These are phyloP conservation scores for Sesamia nonagrioides DNA, from an alignment of 1,140 invertebrate genomes.

Conservation along the genomic window DNA sequence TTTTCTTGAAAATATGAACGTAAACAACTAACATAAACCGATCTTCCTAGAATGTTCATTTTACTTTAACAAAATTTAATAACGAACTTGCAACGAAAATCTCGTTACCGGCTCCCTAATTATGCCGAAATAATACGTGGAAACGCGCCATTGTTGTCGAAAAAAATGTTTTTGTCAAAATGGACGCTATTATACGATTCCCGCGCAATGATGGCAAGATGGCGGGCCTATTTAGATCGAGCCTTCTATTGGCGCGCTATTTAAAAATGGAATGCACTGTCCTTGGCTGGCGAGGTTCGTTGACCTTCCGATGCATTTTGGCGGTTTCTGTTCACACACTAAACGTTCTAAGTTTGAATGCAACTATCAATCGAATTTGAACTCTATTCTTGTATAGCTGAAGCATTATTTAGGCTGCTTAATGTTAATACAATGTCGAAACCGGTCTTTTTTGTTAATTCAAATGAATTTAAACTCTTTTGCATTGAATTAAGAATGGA, in stretches of 20 bases:
- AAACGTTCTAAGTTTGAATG: slow-evolving; percentile 65
- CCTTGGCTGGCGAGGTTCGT: slow-evolving; percentile 83
- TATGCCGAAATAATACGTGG: slow-evolving; percentile 64
- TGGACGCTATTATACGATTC: slow-evolving; percentile 62
- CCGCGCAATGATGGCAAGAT: slow-evolving; percentile 66
- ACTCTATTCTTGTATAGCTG: slow-evolving; percentile 58
- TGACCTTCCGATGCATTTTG: slow-evolving; percentile 87
- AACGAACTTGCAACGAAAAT: slow-evolving; percentile 55
- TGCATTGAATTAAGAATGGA: slow-evolving; percentile 49
- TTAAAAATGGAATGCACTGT: slow-evolving; percentile 87
- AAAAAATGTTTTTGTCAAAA: slow-evolving; percentile 62
- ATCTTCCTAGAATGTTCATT: not conserved
- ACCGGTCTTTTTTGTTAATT: slow-evolving; percentile 51
- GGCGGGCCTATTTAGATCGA: slow-evolving; percentile 69
- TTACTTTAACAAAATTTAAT: slow-evolving; percentile 44
- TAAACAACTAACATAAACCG: not conserved
- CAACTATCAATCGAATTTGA: slow-evolving; percentile 57
- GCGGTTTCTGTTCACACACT: slow-evolving; percentile 70
- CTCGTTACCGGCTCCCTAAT: slow-evolving; percentile 68
- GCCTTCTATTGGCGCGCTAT: slow-evolving; percentile 70
- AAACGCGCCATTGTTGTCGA: slow-evolving; percentile 59
- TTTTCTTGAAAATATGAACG: not conserved
- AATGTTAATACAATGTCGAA: slow-evolving; percentile 57
- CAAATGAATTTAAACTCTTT: slow-evolving; percentile 52
- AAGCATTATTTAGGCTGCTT: slow-evolving; percentile 59